A percentile compares a stretch with the other conserved stretches of the same genome.
Conservation (phyloP, 2,797 vertebrate species). For the Miichthys miiuy region DNA sequence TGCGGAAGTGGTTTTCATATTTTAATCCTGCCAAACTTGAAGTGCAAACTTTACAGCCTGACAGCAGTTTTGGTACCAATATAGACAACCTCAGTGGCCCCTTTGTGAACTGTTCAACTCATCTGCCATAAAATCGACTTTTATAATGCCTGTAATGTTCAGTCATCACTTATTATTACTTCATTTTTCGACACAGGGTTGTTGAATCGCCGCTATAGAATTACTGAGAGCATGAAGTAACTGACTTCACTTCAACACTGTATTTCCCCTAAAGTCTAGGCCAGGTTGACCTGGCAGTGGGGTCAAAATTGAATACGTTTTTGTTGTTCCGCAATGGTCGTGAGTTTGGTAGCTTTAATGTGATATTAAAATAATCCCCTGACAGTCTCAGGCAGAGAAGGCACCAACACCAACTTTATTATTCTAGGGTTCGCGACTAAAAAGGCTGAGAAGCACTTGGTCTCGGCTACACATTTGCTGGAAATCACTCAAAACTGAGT, state of each 20-base stretch:
- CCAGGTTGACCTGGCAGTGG: no score
- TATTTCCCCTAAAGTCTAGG: no score
- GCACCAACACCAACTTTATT: no score
- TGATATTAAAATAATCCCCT: no score
- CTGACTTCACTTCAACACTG: background rate
- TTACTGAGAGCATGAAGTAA: background rate
- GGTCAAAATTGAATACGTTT: no score
- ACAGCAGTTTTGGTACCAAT: background rate
- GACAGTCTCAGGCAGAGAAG: no score
- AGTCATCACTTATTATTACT: no score
- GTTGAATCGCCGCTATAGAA: background rate
- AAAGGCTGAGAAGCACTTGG: no score
- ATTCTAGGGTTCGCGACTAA: no score
- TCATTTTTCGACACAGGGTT: background rate
- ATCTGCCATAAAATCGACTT: background rate
- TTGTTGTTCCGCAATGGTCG: no score
- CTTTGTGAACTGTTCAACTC: background rate
- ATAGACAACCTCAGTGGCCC: background rate
- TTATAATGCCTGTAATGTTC: background rate
- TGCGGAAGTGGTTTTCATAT: background rate
- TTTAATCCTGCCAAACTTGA: constrained; percentile 19
- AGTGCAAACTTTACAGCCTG: constrained; percentile 4
- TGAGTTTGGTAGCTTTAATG: no score
- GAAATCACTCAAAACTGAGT: background rate
- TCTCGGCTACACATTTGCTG: background rate